These are phyloP conservation scores for Myrmecobius fasciatus DNA, from an alignment of 2,113 vertebrate genomes.

Conservation along the genomic window DNA sequence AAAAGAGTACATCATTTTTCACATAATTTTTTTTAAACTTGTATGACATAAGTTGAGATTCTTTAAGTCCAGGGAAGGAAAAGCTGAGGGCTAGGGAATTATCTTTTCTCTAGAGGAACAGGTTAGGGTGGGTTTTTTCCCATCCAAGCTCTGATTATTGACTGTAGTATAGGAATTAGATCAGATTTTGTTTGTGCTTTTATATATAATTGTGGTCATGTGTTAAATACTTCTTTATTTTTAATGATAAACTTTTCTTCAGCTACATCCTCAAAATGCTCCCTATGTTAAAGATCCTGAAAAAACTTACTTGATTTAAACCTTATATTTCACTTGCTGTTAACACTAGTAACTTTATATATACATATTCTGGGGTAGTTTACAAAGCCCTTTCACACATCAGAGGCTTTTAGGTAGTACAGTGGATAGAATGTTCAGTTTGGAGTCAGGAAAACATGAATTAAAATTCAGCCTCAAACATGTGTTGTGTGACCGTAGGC, in stretches of 20 bases:
- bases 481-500: not conserved
- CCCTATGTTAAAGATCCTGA: not conserved
- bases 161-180: not conserved
- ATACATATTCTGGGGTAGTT: not conserved
- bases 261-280: not conserved
- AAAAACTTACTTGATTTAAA: not conserved
- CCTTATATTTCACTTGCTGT: not conserved
- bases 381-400: not conserved
- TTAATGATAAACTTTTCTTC: not conserved
- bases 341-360: not conserved
- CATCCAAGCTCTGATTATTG: not conserved
- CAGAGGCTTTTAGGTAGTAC: not conserved
- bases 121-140: not conserved
- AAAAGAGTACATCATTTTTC: constrained; percentile 15
- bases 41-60: not conserved
- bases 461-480: not conserved
- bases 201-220: not conserved
- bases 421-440: too few relatives aligned
- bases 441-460: not conserved
- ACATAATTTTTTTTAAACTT: not conserved
- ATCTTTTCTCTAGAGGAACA: not conserved
- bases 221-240: constrained; percentile 20
- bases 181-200: not conserved
- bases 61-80: not conserved
- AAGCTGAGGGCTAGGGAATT: not conserved